Base-by-base conservation (phyloP, 2,888 invertebrate species). In the Caenorhabditis sinica region DNA sequence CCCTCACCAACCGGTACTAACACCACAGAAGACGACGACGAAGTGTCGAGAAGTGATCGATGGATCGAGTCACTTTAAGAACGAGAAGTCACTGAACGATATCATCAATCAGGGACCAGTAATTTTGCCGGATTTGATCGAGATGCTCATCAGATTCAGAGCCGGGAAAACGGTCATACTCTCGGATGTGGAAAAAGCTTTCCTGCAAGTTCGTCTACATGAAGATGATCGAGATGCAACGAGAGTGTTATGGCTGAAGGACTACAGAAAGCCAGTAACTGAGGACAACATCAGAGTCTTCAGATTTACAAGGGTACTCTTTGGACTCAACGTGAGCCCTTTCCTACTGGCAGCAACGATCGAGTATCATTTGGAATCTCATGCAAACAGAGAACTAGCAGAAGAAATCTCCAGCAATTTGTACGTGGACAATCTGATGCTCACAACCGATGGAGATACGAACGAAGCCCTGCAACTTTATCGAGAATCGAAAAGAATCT, bases 381-480 rank as follows among this genome's bases (percentile, higher is more conserved):
- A 80, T 20, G 33, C 1, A 20, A 25, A 68, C 1, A 23, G 45
- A 17, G n/a, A 43, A 4, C 17, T 82, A 11, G 82, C 77, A 5
- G n/a, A 30, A 9, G 53, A 76, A 33, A 76, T 87, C 0, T 11
- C 6, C 20, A 20, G 13, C 17, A 75, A 87, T 30, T 43, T 87
- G 6, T 88, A 89, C 60, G 88, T 89, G 0, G 88, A 88, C 71
- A 88, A 88, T 40, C n/a, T 88, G 2, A 45, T 89, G 2, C 15
- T 72, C n/a, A 76, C 87, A 2, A 36, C 76, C 0, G 33, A 73
- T 6, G 66, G 11, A 20, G 25, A 49, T 1, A 45, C 63, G 4
- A 30, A 65, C 4, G 30, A 65, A n/a, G n/a, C 23, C 30, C 0
- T 28, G 1, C 30, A 11, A 20, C 33, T 13, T 56, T 86, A 85